These are phyloP conservation scores for Lepetodrilus schrolli DNA, from an alignment of 2,888 invertebrate species.

Conservation along the genomic window DNA sequence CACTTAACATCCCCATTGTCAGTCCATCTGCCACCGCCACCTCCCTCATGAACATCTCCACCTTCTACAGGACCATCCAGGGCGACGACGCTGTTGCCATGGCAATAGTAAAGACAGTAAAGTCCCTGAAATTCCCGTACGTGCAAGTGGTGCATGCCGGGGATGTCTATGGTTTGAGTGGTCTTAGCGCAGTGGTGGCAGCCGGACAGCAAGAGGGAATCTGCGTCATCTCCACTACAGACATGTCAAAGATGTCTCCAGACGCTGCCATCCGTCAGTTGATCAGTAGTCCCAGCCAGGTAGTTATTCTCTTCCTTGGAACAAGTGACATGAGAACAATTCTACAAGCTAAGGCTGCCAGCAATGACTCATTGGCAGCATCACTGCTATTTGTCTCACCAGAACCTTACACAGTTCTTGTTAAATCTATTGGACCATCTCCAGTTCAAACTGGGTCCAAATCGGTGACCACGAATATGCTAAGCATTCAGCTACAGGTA, in stretches of 20 bases:
- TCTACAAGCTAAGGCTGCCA: conserved; percentile 44
- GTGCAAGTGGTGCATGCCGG: conserved; percentile 61
- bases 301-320: conserved; percentile 59
- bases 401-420: conserved; percentile 52
- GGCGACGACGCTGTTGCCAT: conserved; percentile 61
- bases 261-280: conserved; percentile 44
- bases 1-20: conserved; percentile 76
- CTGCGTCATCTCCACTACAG: conserved; percentile 54
- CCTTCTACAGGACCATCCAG: conserved; percentile 65
- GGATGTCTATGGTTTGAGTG: conserved; percentile 55
- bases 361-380: conserved; percentile 21
- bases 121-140: conserved; percentile 60
- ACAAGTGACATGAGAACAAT: conserved; percentile 44
- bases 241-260: conserved; percentile 38
- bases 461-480: conserved; percentile 45
- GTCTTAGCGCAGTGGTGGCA: conserved; percentile 47
- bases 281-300: conserved; percentile 45
- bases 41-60: conserved; percentile 53
- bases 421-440: conserved; percentile 35
- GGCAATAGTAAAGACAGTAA: conserved; percentile 63
- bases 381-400: conserved; percentile 46
- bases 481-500: conserved; percentile 45
- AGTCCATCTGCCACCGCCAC: conserved; percentile 60
- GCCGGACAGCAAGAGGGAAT: conserved; percentile 57
- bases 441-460: too few relatives aligned